phyloP scores from a whole-genome alignment of 2,888 invertebrate genomes.

The Cantharis lateralis region DNA sequence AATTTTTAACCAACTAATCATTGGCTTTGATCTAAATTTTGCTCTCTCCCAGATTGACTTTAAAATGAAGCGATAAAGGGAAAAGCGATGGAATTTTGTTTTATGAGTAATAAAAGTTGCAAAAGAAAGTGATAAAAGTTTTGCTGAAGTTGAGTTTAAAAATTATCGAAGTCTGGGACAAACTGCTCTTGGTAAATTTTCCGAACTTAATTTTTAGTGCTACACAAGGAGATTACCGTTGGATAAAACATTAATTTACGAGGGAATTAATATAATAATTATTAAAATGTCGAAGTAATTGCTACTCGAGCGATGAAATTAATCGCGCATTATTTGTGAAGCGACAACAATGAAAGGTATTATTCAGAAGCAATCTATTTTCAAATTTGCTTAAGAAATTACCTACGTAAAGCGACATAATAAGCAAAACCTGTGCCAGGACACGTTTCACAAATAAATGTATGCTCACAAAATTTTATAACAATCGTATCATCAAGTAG shows the following conservation, averaged over 20 bases:
- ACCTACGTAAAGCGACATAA: conserved; percentile 19
- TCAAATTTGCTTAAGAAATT: conserved; percentile 14
- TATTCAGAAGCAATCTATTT: conserved; percentile 10
- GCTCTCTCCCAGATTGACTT: neutral
- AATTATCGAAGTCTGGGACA: neutral
- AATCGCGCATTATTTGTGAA: neutral
- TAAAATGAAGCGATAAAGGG: neutral
- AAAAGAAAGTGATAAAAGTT: neutral
- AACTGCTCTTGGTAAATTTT: neutral
- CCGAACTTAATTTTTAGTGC: neutral
- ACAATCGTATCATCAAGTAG: neutral
- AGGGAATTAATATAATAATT: neutral
- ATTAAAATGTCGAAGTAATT: neutral
- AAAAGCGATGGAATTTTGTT: neutral
- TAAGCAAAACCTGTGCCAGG: conserved; percentile 23
- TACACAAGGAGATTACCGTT: neutral
- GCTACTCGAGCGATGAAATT: neutral
- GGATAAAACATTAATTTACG: neutral
- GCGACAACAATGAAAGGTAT: neutral
- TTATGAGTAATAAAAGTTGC: neutral
- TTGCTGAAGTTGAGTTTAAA: neutral
- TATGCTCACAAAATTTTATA: conserved; percentile 6
- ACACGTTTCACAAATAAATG: conserved; percentile 24
- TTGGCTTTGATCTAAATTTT: neutral
- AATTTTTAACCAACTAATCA: neutral